Evolutionary conservation across 2,797 vertebrate species (phyloP), one percentile per base, ranked within the genome.

Genomic region (Neomorphus geoffroyi): DNA sequence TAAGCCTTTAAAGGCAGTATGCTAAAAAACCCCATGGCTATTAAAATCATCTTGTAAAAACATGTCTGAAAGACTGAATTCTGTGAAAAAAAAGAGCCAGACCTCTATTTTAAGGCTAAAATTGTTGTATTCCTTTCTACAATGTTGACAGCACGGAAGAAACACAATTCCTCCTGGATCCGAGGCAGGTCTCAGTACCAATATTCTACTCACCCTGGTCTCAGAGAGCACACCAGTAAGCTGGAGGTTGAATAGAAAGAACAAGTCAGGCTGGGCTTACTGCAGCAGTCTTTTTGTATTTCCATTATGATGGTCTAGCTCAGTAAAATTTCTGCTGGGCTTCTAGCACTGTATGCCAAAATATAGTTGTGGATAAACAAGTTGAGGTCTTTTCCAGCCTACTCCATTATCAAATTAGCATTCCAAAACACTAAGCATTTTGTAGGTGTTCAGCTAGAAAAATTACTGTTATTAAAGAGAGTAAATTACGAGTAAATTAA

Each of bases 401-500:
- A 66, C 7, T 4, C 54, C 39, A 37, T 54, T 51, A 27, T 51
- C 71, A 92, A 94, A 92, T 54, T 84, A 56, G 64, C 88, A 82
- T 94, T 88, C 75, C 35, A 87, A 88, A 88, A 53, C 50, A 81
- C 19, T 45, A 23, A 72, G 35, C 75, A 22, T 57, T 91, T 27
- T 54, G 62, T 80, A 80, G 17, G 21, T 91, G 67, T 73, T 96
- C 79, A 81, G 67, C 43, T 77, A 85, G 37, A 88, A 75, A 96
- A 93, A 78, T n/a, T 50, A 64, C 88, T 95, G 80, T 73, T 96
- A 67, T 74, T 86, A 92, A 93, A 95, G 80, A 93, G 65, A 88
- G n/a, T n/a, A n/a, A n/a, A 74, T 95, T 95, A 91, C 77, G 80
- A 96, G 77, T 93, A 95, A 96, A 96, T 95, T 93, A 96, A 86